A percentile compares a stretch with the other conserved stretches of the same genome.
These are phyloP conservation scores for Imbricaverruca yamaguchii DNA, from an alignment of 2,888 invertebrate genomes.

Conservation along the genomic window DNA sequence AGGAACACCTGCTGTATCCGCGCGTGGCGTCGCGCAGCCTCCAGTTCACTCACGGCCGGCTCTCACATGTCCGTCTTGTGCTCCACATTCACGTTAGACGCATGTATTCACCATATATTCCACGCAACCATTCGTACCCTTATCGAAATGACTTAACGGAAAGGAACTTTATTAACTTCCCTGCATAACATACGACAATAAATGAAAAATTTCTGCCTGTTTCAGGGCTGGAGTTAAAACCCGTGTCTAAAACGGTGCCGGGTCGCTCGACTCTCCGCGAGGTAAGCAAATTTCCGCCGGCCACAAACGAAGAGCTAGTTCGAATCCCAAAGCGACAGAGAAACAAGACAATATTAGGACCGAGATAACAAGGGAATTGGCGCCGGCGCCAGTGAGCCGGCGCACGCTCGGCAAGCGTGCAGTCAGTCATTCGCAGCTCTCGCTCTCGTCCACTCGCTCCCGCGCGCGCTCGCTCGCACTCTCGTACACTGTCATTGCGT, in stretches of 20 bases:
- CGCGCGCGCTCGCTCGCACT: not conserved
- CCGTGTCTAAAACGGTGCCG: too few relatives aligned
- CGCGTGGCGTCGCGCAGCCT: too few relatives aligned
- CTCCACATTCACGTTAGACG: too few relatives aligned
- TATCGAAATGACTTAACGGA: not conserved
- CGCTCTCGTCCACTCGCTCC: not conserved
- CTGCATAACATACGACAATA: not conserved
- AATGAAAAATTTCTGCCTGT: not conserved
- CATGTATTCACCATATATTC: too few relatives aligned
- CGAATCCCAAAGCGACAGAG: not conserved
- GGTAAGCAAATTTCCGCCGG: too few relatives aligned
- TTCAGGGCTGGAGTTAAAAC: not conserved
- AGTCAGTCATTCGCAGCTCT: not conserved
- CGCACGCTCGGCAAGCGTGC: not conserved
- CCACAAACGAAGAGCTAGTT: too few relatives aligned
- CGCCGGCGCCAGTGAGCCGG: not conserved
- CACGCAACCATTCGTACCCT: too few relatives aligned
- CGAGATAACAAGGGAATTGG: not conserved
- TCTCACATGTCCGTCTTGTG: too few relatives aligned
- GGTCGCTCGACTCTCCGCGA: too few relatives aligned
- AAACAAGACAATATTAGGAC: not conserved
- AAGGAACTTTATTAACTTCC: slow-evolving; percentile 9
- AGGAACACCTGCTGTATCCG: too few relatives aligned
- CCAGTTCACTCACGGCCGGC: too few relatives aligned
- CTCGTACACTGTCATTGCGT: not conserved